Base-by-base conservation (phyloP, 2,113 vertebrate genomes). In the Neolamprologus modestus region DNA sequence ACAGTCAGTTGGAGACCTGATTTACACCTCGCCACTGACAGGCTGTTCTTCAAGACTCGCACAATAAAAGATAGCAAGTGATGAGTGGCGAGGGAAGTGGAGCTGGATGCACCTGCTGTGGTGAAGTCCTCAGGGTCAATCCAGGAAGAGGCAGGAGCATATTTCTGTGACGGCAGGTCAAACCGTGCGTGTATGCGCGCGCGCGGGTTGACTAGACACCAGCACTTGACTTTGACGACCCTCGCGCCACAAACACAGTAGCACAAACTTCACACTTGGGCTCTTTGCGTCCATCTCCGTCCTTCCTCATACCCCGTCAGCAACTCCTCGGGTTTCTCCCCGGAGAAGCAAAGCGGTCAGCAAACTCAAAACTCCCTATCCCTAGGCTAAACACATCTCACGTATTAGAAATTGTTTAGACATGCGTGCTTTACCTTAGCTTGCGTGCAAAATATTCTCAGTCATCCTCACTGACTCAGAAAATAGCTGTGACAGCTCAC, bases 161-260 rank as follows among this genome's bases (percentile, higher is more conserved):
- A 86, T 91, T 87, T 84, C 26, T 71, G 5, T 83, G 90, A 95
- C 85, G 87, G 94, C 81, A 68, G 88, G 94, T 92, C 91, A 90
- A 91, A 54, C 55, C 57, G 4, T 81, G 66, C 47, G 28, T 19
- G 53, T 88, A 31, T 89, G 59, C 76, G 42, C 8, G 21, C 3
- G 0, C 5, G 0, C 5, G 1, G 1, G 54, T 71, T 7, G 88
- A 91, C 90, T 84, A 84, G 86, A 90, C 89, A 90, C 47, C 82
- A 73, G 85, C 79, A 68, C 89, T 94, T 93, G 86, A 92, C 84
- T 89, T 90, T 47, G 61, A 55, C 9, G 37, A 84, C 91, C 81
- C 86, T 7, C 16, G 6, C 26, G 21, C 76, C 42, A 42, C 73
- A 57, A 68, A 9, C 37, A 71, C 31, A 66, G 52, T 9, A 28